Percentiles rank a stretch among this genome's conserved stretches.
phyloP scores from a whole-genome alignment of 2,797 vertebrate species.

The Pangasius sanitwongsei region DNA sequence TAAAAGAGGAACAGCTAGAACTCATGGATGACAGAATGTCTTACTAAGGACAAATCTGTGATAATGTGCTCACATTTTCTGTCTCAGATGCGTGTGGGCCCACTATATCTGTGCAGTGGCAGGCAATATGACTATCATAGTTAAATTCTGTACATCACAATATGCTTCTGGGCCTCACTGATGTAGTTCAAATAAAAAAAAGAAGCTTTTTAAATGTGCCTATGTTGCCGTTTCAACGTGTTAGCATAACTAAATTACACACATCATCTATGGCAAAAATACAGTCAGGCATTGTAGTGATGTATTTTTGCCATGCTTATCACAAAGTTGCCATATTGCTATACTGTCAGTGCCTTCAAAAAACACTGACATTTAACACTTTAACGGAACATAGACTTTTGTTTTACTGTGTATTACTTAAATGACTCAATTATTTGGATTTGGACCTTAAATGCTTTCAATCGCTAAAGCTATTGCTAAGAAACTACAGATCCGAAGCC shows the following conservation, averaged over 20 bases:
- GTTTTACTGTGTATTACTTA: not conserved
- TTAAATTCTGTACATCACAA: not conserved
- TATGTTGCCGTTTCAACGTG: not conserved
- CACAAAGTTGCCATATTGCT: no score
- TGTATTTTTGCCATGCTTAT: not conserved
- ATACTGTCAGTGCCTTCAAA: not conserved
- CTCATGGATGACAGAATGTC: not conserved
- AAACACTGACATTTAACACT: not conserved
- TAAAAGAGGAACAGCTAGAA: conserved; percentile 45
- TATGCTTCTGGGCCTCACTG: no score
- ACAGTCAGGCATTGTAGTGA: not conserved
- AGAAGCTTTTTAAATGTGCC: not conserved
- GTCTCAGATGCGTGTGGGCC: not conserved
- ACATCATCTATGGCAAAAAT: not conserved
- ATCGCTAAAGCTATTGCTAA: not conserved
- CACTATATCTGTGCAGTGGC: not conserved
- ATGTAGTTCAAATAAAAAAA: not conserved
- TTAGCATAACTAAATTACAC: not conserved
- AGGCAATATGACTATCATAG: not conserved
- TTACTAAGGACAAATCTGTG: not conserved
- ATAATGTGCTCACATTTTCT: not conserved
- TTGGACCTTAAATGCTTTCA: not conserved
- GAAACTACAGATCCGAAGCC: not conserved
- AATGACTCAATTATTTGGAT: not conserved
- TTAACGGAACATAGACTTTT: not conserved